phyloP scores from a whole-genome alignment of 2,797 vertebrate genomes.

The Salarias fasciatus region DNA sequence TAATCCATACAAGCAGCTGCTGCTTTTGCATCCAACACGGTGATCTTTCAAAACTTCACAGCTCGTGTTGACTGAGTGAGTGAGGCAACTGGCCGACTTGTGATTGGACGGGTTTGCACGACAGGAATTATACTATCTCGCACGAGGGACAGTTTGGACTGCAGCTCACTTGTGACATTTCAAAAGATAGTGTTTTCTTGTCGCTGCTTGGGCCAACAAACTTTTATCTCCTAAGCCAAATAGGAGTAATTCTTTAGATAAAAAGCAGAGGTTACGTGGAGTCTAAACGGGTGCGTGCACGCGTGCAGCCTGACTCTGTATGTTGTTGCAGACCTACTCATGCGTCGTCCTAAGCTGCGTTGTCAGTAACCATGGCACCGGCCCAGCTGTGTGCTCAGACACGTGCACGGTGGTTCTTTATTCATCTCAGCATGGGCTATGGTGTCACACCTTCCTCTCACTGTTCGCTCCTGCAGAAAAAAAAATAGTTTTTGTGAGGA shows the following conservation, averaged over 20 bases:
- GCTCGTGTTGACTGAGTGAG: neutral
- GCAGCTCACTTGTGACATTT: no score
- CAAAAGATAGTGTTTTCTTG: neutral
- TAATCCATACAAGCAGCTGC: neutral
- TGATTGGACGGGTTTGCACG: neutral
- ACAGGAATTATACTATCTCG: neutral
- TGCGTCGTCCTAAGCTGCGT: slow-evolving; percentile 58
- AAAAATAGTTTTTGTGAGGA: no score
- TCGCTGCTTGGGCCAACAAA: neutral
- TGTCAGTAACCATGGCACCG: slow-evolving; percentile 80
- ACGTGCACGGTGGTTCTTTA: slow-evolving; percentile 67
- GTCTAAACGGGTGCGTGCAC: slow-evolving; percentile 8
- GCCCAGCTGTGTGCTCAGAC: slow-evolving; percentile 74
- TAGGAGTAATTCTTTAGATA: neutral
- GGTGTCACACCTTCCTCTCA: slow-evolving; percentile 19
- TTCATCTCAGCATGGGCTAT: slow-evolving; percentile 40
- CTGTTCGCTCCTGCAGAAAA: neutral
- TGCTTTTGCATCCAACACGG: neutral
- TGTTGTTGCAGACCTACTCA: slow-evolving; percentile 49
- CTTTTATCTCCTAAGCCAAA: no score
- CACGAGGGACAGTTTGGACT: neutral
- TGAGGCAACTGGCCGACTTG: neutral
- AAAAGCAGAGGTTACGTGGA: slow-evolving; percentile 3
- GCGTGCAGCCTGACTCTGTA: slow-evolving; percentile 5
- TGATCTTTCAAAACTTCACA: slow-evolving; percentile 22